These are phyloP conservation scores for Coleophora flavipennella DNA, from an alignment of 2,888 invertebrate genomes.

Conservation along the genomic window DNA sequence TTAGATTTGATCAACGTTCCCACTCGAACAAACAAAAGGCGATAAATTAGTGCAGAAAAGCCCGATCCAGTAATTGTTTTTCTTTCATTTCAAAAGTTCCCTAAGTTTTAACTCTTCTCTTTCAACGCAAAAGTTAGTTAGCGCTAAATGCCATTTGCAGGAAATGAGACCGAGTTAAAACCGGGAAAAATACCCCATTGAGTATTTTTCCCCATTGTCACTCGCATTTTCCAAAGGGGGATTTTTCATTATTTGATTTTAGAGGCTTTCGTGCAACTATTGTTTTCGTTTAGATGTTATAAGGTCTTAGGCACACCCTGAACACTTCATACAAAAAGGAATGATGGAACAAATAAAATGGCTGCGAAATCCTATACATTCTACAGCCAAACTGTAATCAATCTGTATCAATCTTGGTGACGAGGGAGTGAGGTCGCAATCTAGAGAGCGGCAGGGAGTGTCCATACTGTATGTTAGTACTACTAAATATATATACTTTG, in stretches of 20 bases:
- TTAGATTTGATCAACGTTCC: constrained; percentile 10
- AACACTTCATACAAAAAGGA: too few species aligned
- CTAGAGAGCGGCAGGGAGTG: too few species aligned
- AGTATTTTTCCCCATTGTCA: constrained; percentile 25
- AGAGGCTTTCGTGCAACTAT: not conserved
- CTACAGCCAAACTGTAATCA: too few species aligned
- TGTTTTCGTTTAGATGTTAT: too few species aligned
- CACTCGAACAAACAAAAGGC: constrained; percentile 16
- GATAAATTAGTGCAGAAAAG: constrained; percentile 27
- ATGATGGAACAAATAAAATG: too few species aligned
- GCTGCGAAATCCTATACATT: too few species aligned
- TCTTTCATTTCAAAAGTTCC: constrained; percentile 37
- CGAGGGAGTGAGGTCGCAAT: too few species aligned
- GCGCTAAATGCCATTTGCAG: constrained; percentile 50
- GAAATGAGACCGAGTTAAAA: constrained; percentile 40
- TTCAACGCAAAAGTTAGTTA: constrained; percentile 32
- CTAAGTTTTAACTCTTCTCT: constrained; percentile 46
- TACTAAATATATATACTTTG: too few species aligned
- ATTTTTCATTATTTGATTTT: constrained; percentile 23
- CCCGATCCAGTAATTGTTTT: constrained; percentile 47
- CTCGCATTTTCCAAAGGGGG: constrained; percentile 33
- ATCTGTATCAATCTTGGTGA: too few species aligned
- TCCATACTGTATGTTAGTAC: too few species aligned
- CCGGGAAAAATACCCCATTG: constrained; percentile 4
- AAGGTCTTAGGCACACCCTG: too few species aligned